Evolutionary conservation across 2,888 invertebrate genomes (phyloP).

Genomic region (Oegoconia quadripuncta): DNA sequence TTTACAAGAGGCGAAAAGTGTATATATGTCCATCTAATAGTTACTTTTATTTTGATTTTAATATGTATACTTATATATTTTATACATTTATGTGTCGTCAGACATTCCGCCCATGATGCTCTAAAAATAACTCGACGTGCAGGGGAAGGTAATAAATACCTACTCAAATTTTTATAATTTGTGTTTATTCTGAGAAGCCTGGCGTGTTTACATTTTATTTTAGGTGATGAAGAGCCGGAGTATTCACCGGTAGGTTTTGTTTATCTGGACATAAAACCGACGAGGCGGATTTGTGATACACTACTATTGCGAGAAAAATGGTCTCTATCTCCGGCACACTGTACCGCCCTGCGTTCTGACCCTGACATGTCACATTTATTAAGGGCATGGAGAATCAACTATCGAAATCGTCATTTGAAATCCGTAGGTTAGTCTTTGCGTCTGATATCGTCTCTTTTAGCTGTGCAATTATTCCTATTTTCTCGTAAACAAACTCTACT

Average conservation of each 20-base stretch:
- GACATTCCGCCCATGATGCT: constrained; percentile 31
- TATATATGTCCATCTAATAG: constrained; percentile 42
- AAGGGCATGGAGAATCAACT: constrained; percentile 40
- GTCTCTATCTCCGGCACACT: constrained; percentile 52
- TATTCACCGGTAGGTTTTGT: neutral
- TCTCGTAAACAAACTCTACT: no score
- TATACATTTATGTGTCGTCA: constrained; percentile 40
- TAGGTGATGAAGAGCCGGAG: neutral
- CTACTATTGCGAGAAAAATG: constrained; percentile 37
- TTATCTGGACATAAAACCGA: constrained; percentile 8
- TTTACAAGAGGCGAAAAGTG: constrained; percentile 64
- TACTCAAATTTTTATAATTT: neutral
- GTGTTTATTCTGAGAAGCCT: neutral
- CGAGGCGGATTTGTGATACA: constrained; percentile 35
- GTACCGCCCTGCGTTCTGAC: constrained; percentile 40
- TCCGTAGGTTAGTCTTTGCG: neutral
- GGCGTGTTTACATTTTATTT: neutral
- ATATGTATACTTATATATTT: constrained; percentile 36
- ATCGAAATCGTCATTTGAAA: constrained; percentile 14
- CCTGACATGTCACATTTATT: constrained; percentile 38
- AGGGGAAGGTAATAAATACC: no score
- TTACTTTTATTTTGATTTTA: constrained; percentile 41
- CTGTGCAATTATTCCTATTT: no score
- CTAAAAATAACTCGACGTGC: constrained; percentile 27
- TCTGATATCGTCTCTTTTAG: no score